These are phyloP conservation scores for Acrobasis repandana DNA, from an alignment of 2,888 invertebrate genomes.

Conservation along the genomic window DNA sequence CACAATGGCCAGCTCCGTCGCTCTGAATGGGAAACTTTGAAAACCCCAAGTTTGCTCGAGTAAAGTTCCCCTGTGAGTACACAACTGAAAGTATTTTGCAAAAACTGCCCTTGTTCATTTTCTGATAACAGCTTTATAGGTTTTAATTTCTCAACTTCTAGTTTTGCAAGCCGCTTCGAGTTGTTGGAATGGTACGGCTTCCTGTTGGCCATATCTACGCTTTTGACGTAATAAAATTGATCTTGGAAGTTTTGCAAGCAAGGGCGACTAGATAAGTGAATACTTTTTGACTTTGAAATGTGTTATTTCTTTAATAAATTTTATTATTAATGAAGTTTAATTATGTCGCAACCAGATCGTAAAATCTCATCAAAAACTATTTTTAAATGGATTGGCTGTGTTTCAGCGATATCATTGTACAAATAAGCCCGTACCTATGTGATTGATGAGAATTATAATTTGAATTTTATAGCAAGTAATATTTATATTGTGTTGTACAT, in stretches of 20 bases:
- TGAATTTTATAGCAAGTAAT: no score
- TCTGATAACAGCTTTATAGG: slow-evolving; percentile 44
- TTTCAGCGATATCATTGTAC: no score
- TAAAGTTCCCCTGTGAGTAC: slow-evolving; percentile 55
- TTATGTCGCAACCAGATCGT: no score
- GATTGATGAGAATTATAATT: no score
- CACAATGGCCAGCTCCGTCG: slow-evolving; percentile 69
- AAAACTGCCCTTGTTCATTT: slow-evolving; percentile 52
- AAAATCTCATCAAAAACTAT: no score
- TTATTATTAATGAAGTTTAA: no score
- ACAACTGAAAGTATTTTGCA: slow-evolving; percentile 58
- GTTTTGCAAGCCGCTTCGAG: slow-evolving; percentile 14
- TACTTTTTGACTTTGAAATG: no score
- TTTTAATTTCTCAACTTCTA: slow-evolving; percentile 13
- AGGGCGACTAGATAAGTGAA: no score
- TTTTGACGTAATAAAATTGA: background rate
- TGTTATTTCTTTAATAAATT: no score
- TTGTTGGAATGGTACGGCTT: slow-evolving; percentile 16
- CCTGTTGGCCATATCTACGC: background rate
- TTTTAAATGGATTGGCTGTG: no score
- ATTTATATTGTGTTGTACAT: no score
- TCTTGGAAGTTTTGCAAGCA: background rate
- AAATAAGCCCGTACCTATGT: no score
- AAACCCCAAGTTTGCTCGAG: slow-evolving; percentile 68
- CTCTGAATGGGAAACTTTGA: slow-evolving; percentile 68